Evolutionary conservation across 2,888 invertebrate species (phyloP).

Genomic region (Drosophila borborema): DNA sequence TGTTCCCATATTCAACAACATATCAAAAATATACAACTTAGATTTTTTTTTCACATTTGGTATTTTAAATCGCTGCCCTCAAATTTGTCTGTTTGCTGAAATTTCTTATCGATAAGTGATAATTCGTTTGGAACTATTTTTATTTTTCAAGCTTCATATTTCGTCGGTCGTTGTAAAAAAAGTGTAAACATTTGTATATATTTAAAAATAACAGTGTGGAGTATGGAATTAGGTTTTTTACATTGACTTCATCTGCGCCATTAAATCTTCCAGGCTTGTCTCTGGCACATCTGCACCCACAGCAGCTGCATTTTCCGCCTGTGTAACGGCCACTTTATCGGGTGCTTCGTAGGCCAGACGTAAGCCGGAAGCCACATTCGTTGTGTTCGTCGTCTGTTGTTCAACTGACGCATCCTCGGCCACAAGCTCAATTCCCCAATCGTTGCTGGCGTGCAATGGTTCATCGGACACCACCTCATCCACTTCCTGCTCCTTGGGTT

Average conservation of each 20-base stretch:
- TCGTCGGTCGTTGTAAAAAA: conserved; percentile 30
- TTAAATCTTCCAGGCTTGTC: conserved; percentile 91
- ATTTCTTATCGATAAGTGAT: neutral
- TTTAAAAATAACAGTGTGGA: conserved; percentile 46
- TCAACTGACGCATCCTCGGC: conserved; percentile 85
- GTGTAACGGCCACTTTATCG: conserved; percentile 83
- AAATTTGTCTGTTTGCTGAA: too few relatives aligned
- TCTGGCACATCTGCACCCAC: conserved; percentile 86
- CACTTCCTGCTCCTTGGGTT: conserved; percentile 59
- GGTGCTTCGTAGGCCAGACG: conserved; percentile 92
- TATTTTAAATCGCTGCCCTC: neutral
- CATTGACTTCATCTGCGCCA: conserved; percentile 96
- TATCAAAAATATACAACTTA: neutral
- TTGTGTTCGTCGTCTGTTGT: conserved; percentile 20
- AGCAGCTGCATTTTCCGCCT: conserved; percentile 39
- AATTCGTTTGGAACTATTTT: neutral
- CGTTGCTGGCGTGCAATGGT: conserved; percentile 94
- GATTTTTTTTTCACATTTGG: neutral
- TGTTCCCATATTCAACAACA: neutral
- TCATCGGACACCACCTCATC: conserved; percentile 85
- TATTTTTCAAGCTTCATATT: neutral
- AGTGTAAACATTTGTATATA: conserved; percentile 32
- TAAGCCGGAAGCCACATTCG: conserved; percentile 71
- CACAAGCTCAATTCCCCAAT: conserved; percentile 94
- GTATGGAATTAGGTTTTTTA: conserved; percentile 84